Base-by-base conservation (phyloP, 1,140 invertebrate genomes). In the Heliconius hewitsoni region DNA sequence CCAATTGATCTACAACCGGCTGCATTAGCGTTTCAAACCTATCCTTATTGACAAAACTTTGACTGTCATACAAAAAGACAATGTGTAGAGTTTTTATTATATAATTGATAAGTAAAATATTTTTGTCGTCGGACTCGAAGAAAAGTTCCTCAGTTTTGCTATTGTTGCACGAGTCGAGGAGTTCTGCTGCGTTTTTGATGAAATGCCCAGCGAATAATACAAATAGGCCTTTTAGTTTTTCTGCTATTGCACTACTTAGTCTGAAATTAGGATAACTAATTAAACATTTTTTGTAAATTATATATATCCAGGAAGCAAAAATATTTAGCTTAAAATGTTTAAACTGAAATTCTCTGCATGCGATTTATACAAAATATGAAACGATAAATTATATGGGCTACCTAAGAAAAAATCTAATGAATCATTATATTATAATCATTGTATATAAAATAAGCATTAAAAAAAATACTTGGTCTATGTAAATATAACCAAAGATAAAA, bases 161-260 rank as follows among this genome's bases (percentile, higher is more conserved):
- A 4, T 90, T 93, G 83, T 96, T 96, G 77, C 95, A 96, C n/a
- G 93, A 90, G 27, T 96, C 95, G 30, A 99, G 89, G 2, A 98
- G 87, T 5, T 96, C 93, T 0, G 97, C 96, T 1, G 97, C 96
- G 88, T 98, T 97, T 85, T 97, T 96, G 1, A 99, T 93, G 83
- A 99, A 97, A 85, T 98, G 97, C 8, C 97, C 97, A 73, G 98
- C 98, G 91, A 99, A 99, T 37, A 98, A 92, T 2, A 98, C 96
- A 90, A 99, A 99, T 0, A 99, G 94, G 34, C 97, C 97, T 91
- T 98, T 98, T 11, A 99, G 91, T 74, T 96, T 96, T 72, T 98
- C 96, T 0, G 98, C 97, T 77, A 99, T 96, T 34, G 96, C 96
- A 74, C 95, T 96, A 70, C 97, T 97, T 42, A 98, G 88, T 87